Conservation (phyloP, 2,113 vertebrate species). For the Strix aluco region DNA sequence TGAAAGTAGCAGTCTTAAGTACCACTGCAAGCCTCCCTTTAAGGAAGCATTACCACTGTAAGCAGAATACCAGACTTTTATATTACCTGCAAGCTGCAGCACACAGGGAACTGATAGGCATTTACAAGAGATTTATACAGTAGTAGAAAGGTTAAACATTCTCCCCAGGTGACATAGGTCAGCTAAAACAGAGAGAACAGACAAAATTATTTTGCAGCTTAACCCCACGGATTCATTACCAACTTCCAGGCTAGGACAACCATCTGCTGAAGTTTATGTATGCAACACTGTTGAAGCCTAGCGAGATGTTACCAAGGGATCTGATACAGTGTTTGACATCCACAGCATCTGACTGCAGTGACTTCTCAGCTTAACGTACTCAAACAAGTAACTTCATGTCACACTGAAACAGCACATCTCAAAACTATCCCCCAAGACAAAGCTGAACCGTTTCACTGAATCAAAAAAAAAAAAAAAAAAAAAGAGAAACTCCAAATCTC, state of each 20-base stretch:
- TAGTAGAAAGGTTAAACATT: neutral
- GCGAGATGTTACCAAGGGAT: neutral
- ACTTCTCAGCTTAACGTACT: neutral
- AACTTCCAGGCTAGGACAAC: neutral
- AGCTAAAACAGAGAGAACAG: neutral
- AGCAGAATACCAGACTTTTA: neutral
- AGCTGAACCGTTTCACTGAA: neutral
- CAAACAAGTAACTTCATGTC: neutral
- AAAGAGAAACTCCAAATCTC: neutral
- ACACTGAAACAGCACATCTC: neutral
- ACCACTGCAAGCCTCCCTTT: neutral
- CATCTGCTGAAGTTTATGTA: neutral
- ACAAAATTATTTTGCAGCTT: neutral
- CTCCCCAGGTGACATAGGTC: neutral
- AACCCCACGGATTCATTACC: neutral
- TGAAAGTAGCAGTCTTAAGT: neutral
- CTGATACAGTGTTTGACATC: neutral
- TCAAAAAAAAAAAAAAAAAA: neutral
- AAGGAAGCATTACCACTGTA: neutral
- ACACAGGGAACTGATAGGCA: rapidly evolving
- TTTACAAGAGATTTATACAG: neutral
- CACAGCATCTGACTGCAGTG: neutral
- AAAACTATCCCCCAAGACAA: neutral
- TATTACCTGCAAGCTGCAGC: neutral
- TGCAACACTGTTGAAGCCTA: neutral